Percentiles rank a stretch among this genome's conserved stretches.
These are phyloP conservation scores for Pterophyllum scalare DNA, from an alignment of 2,113 vertebrate genomes.

Conservation along the genomic window DNA sequence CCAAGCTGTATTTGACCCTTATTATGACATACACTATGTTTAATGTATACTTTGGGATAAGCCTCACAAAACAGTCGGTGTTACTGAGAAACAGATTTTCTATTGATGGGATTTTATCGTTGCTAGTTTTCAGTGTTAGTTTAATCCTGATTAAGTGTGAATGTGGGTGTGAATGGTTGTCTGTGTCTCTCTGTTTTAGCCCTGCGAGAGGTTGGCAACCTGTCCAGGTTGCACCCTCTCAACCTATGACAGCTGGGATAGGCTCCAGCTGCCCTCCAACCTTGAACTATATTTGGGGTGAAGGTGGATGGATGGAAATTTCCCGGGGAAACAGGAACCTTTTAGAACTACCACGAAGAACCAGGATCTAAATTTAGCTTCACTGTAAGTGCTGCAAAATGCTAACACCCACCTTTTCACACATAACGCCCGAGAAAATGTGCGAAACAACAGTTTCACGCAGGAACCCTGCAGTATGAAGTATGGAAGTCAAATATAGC, in stretches of 20 bases:
- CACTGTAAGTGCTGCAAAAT: background rate
- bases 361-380: background rate
- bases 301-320: background rate
- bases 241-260: no score
- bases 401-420: background rate
- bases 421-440: constrained; percentile 11
- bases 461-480: constrained; percentile 9
- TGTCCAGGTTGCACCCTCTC: background rate
- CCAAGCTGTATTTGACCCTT: background rate
- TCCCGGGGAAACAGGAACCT: background rate
- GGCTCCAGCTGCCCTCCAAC: background rate
- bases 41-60: background rate
- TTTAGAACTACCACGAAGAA: background rate
- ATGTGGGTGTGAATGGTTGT: background rate
- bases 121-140: background rate
- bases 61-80: no score
- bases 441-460: constrained; percentile 18
- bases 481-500: constrained; percentile 65
- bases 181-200: background rate
- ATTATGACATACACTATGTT: background rate
- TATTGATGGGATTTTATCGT: background rate
- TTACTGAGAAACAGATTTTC: background rate
- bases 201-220: background rate
- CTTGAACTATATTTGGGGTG: background rate
- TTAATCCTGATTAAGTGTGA: background rate